phyloP scores from a whole-genome alignment of 2,888 invertebrate species.

The Drosophila subquinaria region DNA sequence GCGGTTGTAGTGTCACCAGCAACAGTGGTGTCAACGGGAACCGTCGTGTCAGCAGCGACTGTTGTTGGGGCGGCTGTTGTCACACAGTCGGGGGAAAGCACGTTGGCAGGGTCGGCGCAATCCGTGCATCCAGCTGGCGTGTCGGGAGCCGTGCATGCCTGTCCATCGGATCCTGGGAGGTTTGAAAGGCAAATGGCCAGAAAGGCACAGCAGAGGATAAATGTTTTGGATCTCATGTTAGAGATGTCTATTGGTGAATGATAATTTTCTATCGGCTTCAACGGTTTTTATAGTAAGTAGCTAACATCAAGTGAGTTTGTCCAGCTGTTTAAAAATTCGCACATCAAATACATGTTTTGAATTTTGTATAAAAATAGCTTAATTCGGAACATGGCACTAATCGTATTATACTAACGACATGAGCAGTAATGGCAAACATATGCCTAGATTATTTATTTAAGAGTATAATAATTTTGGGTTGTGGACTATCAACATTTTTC shows the following conservation, averaged over 20 bases:
- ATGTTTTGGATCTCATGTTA: constrained; percentile 26
- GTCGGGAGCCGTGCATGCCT: constrained; percentile 12
- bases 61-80: background rate
- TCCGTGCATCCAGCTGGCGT: background rate
- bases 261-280: constrained; percentile 1
- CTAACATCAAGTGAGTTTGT: background rate
- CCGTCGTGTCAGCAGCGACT: background rate
- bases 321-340: background rate
- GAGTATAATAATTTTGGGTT: background rate
- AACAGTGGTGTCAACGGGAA: background rate
- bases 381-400: background rate
- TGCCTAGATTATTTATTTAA: background rate
- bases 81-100: background rate
- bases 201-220: constrained; percentile 30
- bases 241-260: constrained; percentile 14
- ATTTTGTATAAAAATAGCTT: background rate
- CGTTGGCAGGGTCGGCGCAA: background rate
- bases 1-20: background rate
- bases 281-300: too few relatives aligned
- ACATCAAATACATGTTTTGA: background rate
- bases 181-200: constrained; percentile 25
- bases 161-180: constrained; percentile 18
- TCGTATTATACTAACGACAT: background rate
- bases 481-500: background rate
- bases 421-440: background rate